A percentile compares a stretch with the other conserved stretches of the same genome.
phyloP scores from a whole-genome alignment of 2,797 vertebrate species.

The Furcifer pardalis region DNA sequence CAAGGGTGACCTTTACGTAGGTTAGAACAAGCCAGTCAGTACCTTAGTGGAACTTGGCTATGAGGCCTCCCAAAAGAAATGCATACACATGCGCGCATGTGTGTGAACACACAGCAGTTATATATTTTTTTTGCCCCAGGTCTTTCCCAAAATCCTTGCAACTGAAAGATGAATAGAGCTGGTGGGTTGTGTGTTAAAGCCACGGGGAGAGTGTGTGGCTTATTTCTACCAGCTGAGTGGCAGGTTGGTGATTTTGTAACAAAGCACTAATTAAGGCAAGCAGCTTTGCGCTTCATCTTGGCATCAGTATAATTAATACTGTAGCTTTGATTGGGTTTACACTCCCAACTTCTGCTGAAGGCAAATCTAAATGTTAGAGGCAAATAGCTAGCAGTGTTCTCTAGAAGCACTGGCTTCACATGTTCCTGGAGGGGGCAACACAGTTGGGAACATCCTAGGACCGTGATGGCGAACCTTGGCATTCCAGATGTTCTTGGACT shows the following conservation, averaged over 20 bases:
- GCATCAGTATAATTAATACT: conserved; percentile 36
- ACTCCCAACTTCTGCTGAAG: conserved; percentile 11
- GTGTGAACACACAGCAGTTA: too few species aligned
- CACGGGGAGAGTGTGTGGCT: not conserved
- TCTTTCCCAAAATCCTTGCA: not conserved
- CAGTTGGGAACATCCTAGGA: not conserved
- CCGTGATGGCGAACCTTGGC: too few species aligned
- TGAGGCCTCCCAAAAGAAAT: too few species aligned
- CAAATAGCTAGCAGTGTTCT: not conserved
- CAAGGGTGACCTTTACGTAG: too few species aligned
- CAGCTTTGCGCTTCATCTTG: conserved; percentile 29
- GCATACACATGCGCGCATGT: too few species aligned
- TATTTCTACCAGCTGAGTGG: conserved; percentile 8
- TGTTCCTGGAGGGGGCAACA: not conserved
- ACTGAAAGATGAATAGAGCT: not conserved
- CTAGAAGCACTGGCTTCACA: not conserved
- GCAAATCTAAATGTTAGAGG: not conserved
- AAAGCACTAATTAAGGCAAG: conserved; percentile 44
- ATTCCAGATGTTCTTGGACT: too few species aligned
- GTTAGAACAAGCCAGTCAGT: not conserved
- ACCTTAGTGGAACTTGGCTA: not conserved
- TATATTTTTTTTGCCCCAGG: not conserved
- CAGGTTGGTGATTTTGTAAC: conserved; percentile 30
- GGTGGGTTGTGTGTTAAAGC: too few species aligned
- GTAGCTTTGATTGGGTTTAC: conserved; percentile 27